Base-by-base conservation (phyloP, 2,888 invertebrate species). In the Toxonevra muliebris region DNA sequence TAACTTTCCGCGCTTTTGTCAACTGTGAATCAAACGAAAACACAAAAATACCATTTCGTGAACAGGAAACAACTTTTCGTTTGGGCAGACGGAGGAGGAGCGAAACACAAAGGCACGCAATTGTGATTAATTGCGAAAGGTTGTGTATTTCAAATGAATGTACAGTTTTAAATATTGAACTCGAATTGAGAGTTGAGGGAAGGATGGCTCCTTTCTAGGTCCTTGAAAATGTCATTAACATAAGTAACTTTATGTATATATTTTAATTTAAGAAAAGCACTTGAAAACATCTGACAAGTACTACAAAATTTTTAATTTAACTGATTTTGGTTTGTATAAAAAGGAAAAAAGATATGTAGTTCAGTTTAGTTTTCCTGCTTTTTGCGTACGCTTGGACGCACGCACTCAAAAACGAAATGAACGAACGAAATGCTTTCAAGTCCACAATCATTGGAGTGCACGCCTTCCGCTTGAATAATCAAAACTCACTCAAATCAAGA, bases 11-110 rank as follows among this genome's bases (percentile, higher is more conserved):
- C 60, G 17, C 40, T 42, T 20, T 54, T 59, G 58, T 55, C 57
- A 58, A 17, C 66, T 43, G 66, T 66, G 66, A 72, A 68, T 73
- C 71, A 67, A 71, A 74, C 59, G 70, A 70, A 71, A 72, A 75
- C 76, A 80, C 76, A 81, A 78, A 80, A 80, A 80, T 79, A 75
- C 75, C 79, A 80, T 80, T 80, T 80, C 80, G 76, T 74, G 73
- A 75, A 76, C 79, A 80, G 79, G 80, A 80, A 80, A 73, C 79
- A 75, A 71, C 69, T 71, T 67, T 67, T 68, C 71, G 71, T 69
- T 69, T 66, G 70, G 70, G 59, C 67, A 65, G 69, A 59, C 58
- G 42, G 69, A 63, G 40, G 67, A 69, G 71, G 69, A 71, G 54
- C 69, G 65, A 30, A 30, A 7, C 30, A 30, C 30, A 30, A 30